phyloP scores from a whole-genome alignment of 2,888 invertebrate genomes.

The Hydropsyche betteni region DNA sequence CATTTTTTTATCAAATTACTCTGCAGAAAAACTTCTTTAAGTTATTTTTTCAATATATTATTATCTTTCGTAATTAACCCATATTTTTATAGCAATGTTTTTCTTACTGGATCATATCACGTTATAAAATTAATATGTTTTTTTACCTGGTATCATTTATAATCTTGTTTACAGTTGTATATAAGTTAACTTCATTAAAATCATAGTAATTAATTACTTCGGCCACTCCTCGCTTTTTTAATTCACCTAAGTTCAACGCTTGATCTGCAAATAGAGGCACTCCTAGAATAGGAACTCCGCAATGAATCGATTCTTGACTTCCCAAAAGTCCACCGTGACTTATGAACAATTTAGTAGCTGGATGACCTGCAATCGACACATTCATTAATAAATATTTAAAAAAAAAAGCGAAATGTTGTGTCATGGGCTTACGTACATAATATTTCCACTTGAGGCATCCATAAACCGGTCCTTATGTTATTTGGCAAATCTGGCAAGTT shows the following conservation, averaged over 20 bases:
- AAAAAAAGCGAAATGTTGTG: neutral
- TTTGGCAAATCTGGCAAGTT: constrained; percentile 64
- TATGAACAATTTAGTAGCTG: constrained; percentile 67
- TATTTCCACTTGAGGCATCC: constrained; percentile 68
- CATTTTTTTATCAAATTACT: constrained; percentile 15
- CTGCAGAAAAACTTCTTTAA: neutral
- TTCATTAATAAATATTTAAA: neutral
- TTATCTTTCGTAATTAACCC: constrained; percentile 19
- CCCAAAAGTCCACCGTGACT: constrained; percentile 72
- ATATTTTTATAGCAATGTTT: neutral
- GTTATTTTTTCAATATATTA: constrained; percentile 19
- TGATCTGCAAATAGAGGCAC: constrained; percentile 67
- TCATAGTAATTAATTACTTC: constrained; percentile 58
- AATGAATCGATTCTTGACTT: constrained; percentile 68
- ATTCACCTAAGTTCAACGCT: constrained; percentile 65
- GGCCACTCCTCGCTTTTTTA: constrained; percentile 64
- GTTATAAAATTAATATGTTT: neutral
- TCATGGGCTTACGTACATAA: constrained; percentile 60
- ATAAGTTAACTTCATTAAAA: constrained; percentile 57
- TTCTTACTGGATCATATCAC: neutral
- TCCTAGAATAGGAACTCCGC: constrained; percentile 66
- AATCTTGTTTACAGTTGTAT: constrained; percentile 59
- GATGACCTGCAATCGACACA: constrained; percentile 60
- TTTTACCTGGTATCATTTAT: constrained; percentile 61
- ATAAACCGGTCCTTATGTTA: constrained; percentile 64